Evolutionary conservation across 2,797 vertebrate species (phyloP).

Genomic region (Chelon auratus): DNA sequence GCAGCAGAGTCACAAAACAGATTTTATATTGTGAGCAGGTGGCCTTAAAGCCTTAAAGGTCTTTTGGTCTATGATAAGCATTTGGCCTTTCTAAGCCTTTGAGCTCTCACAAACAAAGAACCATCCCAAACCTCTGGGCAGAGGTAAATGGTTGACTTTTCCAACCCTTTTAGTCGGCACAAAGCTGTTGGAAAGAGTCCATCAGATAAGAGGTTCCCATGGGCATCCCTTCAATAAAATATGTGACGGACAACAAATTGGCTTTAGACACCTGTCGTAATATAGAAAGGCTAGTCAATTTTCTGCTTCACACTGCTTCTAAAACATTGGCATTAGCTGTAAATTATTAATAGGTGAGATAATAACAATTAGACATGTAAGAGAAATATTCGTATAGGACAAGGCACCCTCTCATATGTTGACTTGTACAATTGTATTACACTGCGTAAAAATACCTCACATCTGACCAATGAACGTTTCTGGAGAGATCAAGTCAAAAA

Average conservation of each 20-base stretch:
- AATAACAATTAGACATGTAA: conserved; percentile 20
- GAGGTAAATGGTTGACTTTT: conserved; percentile 84
- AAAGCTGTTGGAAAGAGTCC: conserved; percentile 86
- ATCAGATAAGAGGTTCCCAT: conserved; percentile 84
- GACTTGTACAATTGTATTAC: conserved; percentile 7
- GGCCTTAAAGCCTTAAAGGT: conserved; percentile 84
- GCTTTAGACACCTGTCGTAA: conserved; percentile 77
- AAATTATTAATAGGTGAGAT: conserved; percentile 47
- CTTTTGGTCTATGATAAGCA: conserved; percentile 81
- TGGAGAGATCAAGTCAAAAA: conserved; percentile 1
- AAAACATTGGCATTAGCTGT: conserved; percentile 43
- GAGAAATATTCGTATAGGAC: conserved; percentile 11
- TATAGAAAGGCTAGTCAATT: conserved; percentile 70
- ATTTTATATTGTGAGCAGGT: conserved; percentile 79
- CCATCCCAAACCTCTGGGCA: conserved; percentile 82
- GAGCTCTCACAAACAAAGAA: conserved; percentile 84
- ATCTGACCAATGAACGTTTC: conserved; percentile 18
- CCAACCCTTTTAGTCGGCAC: conserved; percentile 84
- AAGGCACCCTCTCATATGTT: conserved; percentile 9
- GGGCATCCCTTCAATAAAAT: conserved; percentile 81
- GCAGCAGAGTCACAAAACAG: conserved; percentile 73
- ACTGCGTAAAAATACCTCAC: conserved; percentile 10
- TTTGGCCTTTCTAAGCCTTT: conserved; percentile 84
- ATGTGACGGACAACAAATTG: conserved; percentile 78
- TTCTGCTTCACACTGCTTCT: conserved; percentile 53